Conservation (phyloP, 2,888 invertebrate species). For the Drosophila mulleri region DNA sequence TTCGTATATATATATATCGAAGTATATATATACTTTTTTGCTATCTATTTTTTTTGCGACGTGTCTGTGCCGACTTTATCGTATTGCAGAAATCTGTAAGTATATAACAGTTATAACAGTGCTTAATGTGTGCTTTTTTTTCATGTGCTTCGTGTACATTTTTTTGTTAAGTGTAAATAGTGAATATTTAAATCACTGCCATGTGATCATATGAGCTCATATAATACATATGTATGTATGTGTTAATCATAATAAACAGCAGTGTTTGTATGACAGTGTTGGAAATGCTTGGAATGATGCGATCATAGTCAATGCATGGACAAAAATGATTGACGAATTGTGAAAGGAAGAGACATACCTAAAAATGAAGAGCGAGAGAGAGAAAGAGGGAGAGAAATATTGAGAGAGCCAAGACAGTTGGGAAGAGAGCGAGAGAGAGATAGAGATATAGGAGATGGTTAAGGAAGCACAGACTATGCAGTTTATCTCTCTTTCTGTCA, state of each 20-base stretch:
- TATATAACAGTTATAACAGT: constrained; percentile 27
- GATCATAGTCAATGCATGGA: background rate
- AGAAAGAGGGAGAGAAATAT: background rate
- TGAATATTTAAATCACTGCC: background rate
- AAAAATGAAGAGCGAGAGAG: background rate
- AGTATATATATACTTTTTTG: background rate
- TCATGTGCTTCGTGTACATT: constrained; percentile 17
- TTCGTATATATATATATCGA: background rate
- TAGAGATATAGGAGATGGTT: no score
- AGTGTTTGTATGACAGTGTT: background rate
- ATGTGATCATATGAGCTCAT: background rate
- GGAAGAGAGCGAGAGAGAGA: background rate
- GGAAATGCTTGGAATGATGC: background rate
- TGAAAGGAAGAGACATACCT: background rate
- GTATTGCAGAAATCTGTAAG: constrained; percentile 30
- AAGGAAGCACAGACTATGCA: no score
- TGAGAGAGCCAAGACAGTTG: background rate
- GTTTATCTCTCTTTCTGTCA: no score
- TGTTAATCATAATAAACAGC: background rate
- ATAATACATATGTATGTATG: background rate
- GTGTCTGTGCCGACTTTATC: constrained; percentile 14
- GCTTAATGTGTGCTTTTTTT: constrained; percentile 33
- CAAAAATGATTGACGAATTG: background rate
- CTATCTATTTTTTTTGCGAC: constrained; percentile 15
- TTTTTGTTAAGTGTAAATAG: constrained; percentile 8